Evolutionary conservation across 37 sponge, comb jelly and placozoan species (phyloP), one percentile per base, ranked within the genome.

Genomic region (Amphimedon queenslandica): DNA sequence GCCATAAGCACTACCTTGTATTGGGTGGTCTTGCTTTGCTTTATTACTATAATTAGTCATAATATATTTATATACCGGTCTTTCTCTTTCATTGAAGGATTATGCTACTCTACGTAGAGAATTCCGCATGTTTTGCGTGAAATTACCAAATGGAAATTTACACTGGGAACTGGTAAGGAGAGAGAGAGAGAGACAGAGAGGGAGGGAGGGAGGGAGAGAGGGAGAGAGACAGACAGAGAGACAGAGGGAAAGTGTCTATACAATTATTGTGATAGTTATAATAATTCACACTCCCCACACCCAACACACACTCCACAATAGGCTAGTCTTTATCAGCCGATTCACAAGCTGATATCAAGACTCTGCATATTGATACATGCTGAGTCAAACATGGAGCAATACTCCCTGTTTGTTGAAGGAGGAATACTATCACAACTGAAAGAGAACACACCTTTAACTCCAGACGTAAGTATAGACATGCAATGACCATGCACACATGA

Each of bases 361-460:
- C 56, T 80, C 23, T 80, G 80, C 71, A 55, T 55, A 16, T 38
- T 80, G 65, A 47, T 74, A 37, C 42, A n/a, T 39, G 34, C 64
- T 11, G 90, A 81, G 4, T n/a, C n/a, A n/a, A 31, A 84, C 41
- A 56, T 58, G 0, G 75, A 77, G 10, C 25, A 74, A 20, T 90
- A 85, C 71, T 27, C 35, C 25, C 71, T 90, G n/a, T 77, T 57
- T 36, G 75, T 90, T 55, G 86, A 84, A 47, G 90, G 90, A 16
- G 68, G 86, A 2, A 65, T 71, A 23, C 69, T 84, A 13, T 75
- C 90, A 70, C 51, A 43, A 23, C 27, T 40, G 30, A 36, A 40
- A 43, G 71, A 70, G n/a, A 39, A 27, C n/a, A n/a, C n/a, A n/a
- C 8, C 63, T 32, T 32, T n/a, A n/a, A n/a, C n/a, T n/a, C n/a